Evolutionary conservation across 2,797 vertebrate genomes (phyloP), one percentile per base, ranked within the genome.

Genomic region (Sardinella longiceps): DNA sequence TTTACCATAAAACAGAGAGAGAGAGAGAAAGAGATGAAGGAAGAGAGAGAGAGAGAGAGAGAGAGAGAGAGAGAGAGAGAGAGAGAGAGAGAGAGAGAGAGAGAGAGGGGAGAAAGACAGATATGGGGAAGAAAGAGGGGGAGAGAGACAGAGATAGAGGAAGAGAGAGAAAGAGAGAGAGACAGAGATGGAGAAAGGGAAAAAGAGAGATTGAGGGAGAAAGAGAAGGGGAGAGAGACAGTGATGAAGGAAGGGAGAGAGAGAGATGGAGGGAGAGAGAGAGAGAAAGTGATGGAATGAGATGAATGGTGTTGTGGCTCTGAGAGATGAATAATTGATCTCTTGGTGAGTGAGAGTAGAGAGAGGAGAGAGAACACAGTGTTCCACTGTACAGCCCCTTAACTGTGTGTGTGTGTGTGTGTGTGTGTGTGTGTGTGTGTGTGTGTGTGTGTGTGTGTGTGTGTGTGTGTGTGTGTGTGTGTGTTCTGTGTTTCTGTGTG

Each of bases 321-420:
- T 50, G 51, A 81, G 84, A 58, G 83, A 86, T 89, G 81, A 88
- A 89, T 90, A 85, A 88, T 89, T 86, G 45, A 90, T 89, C 43
- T 86, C 60, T 87, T 14, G 66, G 84, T 84, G 82, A 84, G 86
- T 82, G 83, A 84, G 87, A 83, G 82, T 85, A 51, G 82, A 48
- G 82, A 48, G 0, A 82, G 81, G 39, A 37, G 28, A 80, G 58
- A 46, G 86, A 83, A 85, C 85, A 83, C 82, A 84, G 80, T 87
- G 88, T 94, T 91, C 89, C 84, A 88, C 85, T 87, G 10, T 48
- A 9, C 60, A 84, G 81, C 56, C 82, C 84, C 84, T 84, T 74
- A 50, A 50, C 48, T 85, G 46, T 48, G 46, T 82, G 14, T 6
- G 12, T 81, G 82, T 87, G 33, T 85, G 80, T 77, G 74, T 84